Evolutionary conservation across 2,113 vertebrate species (phyloP).

Genomic region (Pristiophorus japonicus): DNA sequence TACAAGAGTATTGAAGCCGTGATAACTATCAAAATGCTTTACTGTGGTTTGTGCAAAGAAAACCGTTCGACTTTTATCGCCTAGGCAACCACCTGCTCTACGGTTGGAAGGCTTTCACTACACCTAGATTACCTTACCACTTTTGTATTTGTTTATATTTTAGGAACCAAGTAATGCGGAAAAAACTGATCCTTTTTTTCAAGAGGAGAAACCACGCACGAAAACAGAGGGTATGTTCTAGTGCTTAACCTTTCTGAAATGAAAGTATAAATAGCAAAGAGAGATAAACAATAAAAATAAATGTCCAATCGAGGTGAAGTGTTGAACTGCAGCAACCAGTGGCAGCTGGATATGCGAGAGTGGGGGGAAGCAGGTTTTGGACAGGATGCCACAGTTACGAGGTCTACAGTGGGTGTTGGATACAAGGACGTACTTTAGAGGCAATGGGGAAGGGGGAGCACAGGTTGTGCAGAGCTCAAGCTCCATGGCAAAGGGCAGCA

Average conservation of each 20-base stretch:
- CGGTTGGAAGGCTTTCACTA: not conserved
- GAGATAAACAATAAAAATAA: not conserved
- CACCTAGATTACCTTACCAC: not conserved
- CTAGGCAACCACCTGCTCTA: not conserved
- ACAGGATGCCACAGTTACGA: not conserved
- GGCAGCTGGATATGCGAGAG: not conserved
- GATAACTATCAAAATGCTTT: not conserved
- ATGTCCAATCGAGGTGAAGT: not conserved
- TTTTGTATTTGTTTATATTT: slow-evolving; percentile 49
- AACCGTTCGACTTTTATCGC: not conserved
- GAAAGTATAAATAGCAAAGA: not conserved
- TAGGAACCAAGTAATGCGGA: slow-evolving; percentile 98
- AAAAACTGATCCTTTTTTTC: slow-evolving; percentile 97
- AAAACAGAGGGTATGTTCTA: slow-evolving; percentile 84
- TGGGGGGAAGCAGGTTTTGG: not conserved
- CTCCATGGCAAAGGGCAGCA: not conserved
- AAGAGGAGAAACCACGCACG: slow-evolving; percentile 98
- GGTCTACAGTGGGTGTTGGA: not conserved
- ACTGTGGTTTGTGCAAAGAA: not conserved
- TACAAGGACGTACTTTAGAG: not conserved
- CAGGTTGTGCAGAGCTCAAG: not conserved
- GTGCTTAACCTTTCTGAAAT: not conserved
- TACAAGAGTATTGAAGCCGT: not conserved
- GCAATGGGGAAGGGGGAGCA: not conserved
- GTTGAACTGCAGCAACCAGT: not conserved